Conservation (phyloP, 2,888 invertebrate species). For the Xylophagus ater region DNA sequence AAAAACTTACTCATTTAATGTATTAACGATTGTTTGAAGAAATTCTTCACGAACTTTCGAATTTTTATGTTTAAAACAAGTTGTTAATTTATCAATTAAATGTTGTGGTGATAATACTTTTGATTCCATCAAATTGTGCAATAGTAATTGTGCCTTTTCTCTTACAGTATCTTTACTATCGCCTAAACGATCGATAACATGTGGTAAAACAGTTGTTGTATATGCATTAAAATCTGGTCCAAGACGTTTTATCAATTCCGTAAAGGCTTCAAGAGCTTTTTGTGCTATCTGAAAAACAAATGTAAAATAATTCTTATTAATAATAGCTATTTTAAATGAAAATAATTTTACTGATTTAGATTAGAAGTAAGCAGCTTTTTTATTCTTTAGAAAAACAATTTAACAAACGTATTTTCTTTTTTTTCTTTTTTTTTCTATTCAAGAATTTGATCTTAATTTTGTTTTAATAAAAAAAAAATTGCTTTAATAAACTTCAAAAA, state of each 20-base stretch:
- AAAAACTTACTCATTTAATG: constrained; percentile 64
- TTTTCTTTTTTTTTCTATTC: too few relatives aligned
- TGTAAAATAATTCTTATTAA: too few relatives aligned
- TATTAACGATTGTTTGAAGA: constrained; percentile 66
- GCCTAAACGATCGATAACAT: constrained; percentile 66
- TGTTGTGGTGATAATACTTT: constrained; percentile 56
- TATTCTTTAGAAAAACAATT: too few relatives aligned
- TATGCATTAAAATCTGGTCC: constrained; percentile 79
- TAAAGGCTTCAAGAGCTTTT: constrained; percentile 79
- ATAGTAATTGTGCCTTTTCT: constrained; percentile 60
- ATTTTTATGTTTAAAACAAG: constrained; percentile 74
- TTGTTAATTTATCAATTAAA: constrained; percentile 59
- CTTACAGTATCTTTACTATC: constrained; percentile 55
- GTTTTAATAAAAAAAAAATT: too few relatives aligned
- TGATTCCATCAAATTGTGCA: constrained; percentile 62
- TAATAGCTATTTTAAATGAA: too few relatives aligned
- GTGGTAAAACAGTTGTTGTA: constrained; percentile 69
- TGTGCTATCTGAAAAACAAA: constrained; percentile 65
- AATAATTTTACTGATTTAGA: too few relatives aligned
- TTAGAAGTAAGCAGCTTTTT: too few relatives aligned
- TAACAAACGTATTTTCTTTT: too few relatives aligned
- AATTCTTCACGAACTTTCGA: constrained; percentile 87
- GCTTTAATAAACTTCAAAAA: too few relatives aligned
- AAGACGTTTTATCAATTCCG: constrained; percentile 74
- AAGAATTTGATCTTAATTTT: too few relatives aligned